Percentiles rank a stretch among this genome's conserved stretches.
phyloP scores from a whole-genome alignment of 53 echinoderm and acorn worm species.

The Holothuria scabra region DNA sequence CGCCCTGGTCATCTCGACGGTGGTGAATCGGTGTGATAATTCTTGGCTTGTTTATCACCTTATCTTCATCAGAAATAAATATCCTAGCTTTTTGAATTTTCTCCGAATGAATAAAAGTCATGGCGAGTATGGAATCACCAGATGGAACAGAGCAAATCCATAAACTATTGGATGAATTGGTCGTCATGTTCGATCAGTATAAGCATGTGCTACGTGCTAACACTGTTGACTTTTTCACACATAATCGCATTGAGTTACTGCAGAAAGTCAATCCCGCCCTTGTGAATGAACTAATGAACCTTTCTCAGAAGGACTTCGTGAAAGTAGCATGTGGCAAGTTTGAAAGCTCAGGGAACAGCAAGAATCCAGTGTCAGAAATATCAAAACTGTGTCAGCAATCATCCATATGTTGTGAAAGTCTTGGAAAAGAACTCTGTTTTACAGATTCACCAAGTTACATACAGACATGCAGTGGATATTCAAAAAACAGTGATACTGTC shows the following conservation, averaged over 20 bases:
- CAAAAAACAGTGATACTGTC: not conserved
- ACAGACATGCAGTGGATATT: not conserved
- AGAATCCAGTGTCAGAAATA: conserved; percentile 1
- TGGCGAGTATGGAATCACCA: not conserved
- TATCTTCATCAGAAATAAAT: no score
- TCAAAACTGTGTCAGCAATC: conserved; percentile 11
- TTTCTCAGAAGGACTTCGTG: conserved; percentile 52
- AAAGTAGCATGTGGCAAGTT: conserved; percentile 53
- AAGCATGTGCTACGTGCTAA: conserved; percentile 58
- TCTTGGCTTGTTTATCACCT: no score
- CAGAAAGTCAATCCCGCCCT: conserved; percentile 19
- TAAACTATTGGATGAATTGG: conserved; percentile 42
- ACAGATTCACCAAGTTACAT: not conserved
- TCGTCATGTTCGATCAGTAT: conserved; percentile 43
- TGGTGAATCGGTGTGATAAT: not conserved
- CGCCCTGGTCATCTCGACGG: not conserved
- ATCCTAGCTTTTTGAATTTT: no score
- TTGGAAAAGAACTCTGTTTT: not conserved
- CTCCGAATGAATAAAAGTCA: no score
- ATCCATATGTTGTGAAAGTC: conserved; percentile 20
- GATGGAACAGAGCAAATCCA: conserved; percentile 5
- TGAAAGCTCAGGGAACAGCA: no score
- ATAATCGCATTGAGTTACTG: conserved; percentile 49
- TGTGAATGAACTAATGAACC: conserved; percentile 39
- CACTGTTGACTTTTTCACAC: conserved; percentile 71